phyloP scores from a whole-genome alignment of 2,797 vertebrate genomes.

The Threskiornis aethiopicus region DNA sequence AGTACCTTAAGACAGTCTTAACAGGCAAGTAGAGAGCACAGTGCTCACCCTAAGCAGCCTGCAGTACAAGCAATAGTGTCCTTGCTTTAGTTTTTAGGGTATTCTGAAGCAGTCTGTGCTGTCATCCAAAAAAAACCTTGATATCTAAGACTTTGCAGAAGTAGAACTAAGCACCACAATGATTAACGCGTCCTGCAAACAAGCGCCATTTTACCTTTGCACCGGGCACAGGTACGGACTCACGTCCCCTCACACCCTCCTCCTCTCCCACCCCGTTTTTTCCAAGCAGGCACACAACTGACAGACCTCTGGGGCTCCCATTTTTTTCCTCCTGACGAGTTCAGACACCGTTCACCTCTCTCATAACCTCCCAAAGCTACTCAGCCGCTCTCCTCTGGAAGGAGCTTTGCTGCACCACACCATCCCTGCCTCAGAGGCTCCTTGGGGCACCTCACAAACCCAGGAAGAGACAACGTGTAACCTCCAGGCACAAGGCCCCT shows the following conservation, averaged over 20 bases:
- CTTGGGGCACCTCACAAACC: neutral
- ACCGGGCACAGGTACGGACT: fast-evolving
- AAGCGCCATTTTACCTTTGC: fast-evolving
- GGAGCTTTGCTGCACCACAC: neutral
- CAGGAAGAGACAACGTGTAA: fast-evolving
- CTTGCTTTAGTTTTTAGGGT: neutral
- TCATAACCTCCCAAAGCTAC: neutral
- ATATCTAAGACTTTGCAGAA: neutral
- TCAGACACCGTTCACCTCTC: neutral
- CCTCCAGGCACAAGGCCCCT: neutral
- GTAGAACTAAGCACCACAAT: neutral
- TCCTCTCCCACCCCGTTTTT: neutral
- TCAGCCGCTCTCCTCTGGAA: neutral
- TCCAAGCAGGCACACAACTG: neutral
- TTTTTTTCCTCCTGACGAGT: neutral
- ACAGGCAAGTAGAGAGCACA: neutral
- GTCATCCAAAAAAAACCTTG: neutral
- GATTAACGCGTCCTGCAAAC: fast-evolving
- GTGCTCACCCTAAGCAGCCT: neutral
- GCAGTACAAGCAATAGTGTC: fast-evolving
- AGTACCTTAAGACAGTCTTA: fast-evolving
- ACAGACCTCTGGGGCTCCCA: neutral
- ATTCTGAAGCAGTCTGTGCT: neutral
- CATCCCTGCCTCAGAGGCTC: neutral
- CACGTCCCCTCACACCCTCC: fast-evolving